Percentiles rank a stretch among this genome's conserved stretches.
phyloP scores from a whole-genome alignment of 2,888 invertebrate genomes.

The Mesorhabditis spiculigera region DNA sequence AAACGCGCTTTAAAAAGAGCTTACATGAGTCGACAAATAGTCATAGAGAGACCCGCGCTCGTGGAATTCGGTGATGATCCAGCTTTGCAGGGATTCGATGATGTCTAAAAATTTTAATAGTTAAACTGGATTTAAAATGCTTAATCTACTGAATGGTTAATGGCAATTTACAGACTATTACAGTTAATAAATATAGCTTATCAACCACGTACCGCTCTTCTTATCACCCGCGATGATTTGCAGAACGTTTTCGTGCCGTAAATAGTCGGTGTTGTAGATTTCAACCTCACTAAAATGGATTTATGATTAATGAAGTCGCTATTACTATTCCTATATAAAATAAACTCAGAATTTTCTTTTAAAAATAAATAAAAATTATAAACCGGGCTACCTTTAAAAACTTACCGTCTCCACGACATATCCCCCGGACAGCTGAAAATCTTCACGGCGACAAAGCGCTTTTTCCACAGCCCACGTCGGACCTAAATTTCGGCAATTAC shows the following conservation, averaged over 20 bases:
- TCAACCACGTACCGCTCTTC: neutral
- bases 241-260: neutral
- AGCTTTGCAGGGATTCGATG: neutral
- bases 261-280: slow-evolving; percentile 3
- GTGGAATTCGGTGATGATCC: neutral
- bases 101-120: neutral
- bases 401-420: neutral
- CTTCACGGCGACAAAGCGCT: neutral
- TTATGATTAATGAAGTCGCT: no score
- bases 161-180: no score
- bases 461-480: neutral
- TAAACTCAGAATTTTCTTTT: no score
- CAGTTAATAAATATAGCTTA: no score
- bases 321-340: no score
- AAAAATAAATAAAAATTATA: no score
- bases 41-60: neutral
- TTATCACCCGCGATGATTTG: neutral
- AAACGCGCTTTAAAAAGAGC: neutral
- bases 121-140: no score
- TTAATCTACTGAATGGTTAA: no score
- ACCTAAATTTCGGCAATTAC: neutral
- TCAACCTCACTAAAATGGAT: neutral
- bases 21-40: neutral
- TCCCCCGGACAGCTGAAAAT: neutral
- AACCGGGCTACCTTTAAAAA: no score